phyloP scores from a whole-genome alignment of 2,797 vertebrate species.

The Melopsittacus undulatus region DNA sequence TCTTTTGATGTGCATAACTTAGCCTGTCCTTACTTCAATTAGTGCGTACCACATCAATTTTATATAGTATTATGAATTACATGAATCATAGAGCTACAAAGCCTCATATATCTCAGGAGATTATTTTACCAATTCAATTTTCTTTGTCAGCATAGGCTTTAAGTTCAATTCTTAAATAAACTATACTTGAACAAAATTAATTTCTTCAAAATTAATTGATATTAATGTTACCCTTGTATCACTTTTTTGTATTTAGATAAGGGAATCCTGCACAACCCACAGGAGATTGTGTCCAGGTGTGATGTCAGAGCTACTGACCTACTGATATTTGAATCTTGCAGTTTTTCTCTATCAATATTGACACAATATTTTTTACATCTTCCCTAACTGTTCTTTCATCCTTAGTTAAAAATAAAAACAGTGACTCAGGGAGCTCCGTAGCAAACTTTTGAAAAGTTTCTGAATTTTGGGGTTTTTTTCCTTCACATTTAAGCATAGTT shows the following conservation, averaged over 20 bases:
- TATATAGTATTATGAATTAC: not conserved
- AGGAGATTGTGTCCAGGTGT: not conserved
- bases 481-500: not conserved
- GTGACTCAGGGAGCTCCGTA: not conserved
- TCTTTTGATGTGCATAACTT: not conserved
- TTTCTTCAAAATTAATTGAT: not conserved
- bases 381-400: not conserved
- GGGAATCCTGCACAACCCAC: not conserved
- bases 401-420: not conserved
- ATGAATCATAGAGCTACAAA: not conserved
- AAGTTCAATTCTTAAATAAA: not conserved
- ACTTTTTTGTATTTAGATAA: not conserved
- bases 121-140: not conserved
- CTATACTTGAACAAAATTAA: not conserved
- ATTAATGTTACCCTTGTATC: not conserved
- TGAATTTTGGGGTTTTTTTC: not conserved
- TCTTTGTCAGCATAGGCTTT: not conserved
- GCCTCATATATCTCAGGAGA: not conserved
- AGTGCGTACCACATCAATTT: not conserved
- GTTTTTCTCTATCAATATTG: not conserved
- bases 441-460: not conserved
- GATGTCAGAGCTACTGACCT: not conserved
- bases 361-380: not conserved
- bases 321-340: not conserved
- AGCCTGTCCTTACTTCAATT: not conserved